These are phyloP conservation scores for Drosophila recens DNA, from an alignment of 2,888 invertebrate species.

Conservation along the genomic window DNA sequence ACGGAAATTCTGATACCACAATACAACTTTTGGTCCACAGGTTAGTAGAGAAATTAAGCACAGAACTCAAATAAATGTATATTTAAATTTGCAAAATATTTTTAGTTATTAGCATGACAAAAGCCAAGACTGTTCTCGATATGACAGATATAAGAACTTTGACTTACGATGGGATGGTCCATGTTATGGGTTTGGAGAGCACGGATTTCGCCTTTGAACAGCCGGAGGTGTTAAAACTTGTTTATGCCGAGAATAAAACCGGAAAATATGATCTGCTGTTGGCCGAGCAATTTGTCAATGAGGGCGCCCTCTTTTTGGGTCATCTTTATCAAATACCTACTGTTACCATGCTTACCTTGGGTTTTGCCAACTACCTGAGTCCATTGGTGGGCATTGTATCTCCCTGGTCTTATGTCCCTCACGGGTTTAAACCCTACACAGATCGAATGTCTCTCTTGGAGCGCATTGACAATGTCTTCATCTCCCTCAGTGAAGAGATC, in stretches of 20 bases:
- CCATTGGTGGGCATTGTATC: conserved; percentile 84
- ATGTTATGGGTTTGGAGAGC: conserved; percentile 63
- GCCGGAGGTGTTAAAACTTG: conserved; percentile 66
- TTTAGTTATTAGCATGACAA: conserved; percentile 55
- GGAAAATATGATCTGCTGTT: conserved; percentile 84
- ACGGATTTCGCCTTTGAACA: conserved; percentile 76
- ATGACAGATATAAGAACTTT: conserved; percentile 51
- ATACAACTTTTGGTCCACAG: conserved; percentile 67
- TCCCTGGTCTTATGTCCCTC: conserved; percentile 85
- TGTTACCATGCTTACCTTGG: conserved; percentile 80
- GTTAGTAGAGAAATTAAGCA: conserved; percentile 36
- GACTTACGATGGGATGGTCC: conserved; percentile 47
- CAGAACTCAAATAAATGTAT: background rate
- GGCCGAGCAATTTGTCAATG: conserved; percentile 83
- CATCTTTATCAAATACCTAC: conserved; percentile 83
- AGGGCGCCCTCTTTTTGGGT: conserved; percentile 83
- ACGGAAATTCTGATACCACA: conserved; percentile 70
- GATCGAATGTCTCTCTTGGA: conserved; percentile 86
- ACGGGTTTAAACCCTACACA: conserved; percentile 83
- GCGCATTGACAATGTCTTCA: conserved; percentile 86
- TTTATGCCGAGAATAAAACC: conserved; percentile 64
- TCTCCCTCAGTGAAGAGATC: conserved; percentile 69
- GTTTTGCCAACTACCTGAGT: conserved; percentile 83
- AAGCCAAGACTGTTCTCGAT: conserved; percentile 53
- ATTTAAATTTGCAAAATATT: background rate